A percentile compares a stretch with the other conserved stretches of the same genome.
These are phyloP conservation scores for Pterostichus niger DNA, from an alignment of 2,888 invertebrate species.

Conservation along the genomic window DNA sequence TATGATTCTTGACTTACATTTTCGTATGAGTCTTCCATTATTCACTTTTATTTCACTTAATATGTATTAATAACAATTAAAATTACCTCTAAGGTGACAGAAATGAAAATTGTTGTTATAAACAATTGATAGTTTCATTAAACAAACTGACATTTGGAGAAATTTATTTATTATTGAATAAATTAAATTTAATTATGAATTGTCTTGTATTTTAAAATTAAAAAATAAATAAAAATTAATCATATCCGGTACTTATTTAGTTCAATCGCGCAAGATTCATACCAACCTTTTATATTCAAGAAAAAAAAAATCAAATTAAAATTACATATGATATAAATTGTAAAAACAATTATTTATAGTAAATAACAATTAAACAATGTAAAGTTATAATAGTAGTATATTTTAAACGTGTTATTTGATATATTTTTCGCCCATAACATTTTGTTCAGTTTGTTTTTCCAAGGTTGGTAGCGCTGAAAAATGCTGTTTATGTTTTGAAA, in stretches of 20 bases:
- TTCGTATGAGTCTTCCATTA: slow-evolving; percentile 6
- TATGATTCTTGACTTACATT: slow-evolving; percentile 35
- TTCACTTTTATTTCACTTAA: neutral
- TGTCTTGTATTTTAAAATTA: neutral
- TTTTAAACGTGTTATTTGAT: neutral
- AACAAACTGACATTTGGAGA: no score
- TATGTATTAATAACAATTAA: neutral
- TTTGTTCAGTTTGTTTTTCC: no score
- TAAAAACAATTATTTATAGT: neutral
- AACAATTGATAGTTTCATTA: no score
- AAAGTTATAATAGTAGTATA: neutral
- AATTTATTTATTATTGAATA: neutral
- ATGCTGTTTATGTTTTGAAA: slow-evolving; percentile 45
- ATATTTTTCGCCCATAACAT: neutral
- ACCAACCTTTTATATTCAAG: no score
- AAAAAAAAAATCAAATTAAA: no score
- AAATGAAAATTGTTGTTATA: neutral
- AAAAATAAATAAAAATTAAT: neutral
- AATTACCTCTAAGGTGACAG: neutral
- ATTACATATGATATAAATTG: no score
- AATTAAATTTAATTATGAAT: neutral
- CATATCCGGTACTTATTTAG: neutral
- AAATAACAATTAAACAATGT: neutral
- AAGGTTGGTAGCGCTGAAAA: slow-evolving; percentile 2
- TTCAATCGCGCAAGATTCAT: no score